These are phyloP conservation scores for Parnassius glacialis DNA, from an alignment of 2,888 invertebrate species.

Conservation along the genomic window DNA sequence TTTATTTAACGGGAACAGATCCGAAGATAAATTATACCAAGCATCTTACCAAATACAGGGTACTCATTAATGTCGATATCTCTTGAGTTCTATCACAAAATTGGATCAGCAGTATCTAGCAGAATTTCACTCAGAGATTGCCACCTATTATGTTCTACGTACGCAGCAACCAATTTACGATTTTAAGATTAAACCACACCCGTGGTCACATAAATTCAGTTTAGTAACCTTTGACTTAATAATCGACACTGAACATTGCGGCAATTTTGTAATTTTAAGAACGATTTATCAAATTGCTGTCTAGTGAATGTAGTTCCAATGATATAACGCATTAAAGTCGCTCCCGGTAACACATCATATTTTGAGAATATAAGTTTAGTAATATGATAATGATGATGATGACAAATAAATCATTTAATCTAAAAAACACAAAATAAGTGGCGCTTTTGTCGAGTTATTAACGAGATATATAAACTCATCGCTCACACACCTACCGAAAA, in stretches of 20 bases:
- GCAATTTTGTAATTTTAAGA: slow-evolving; percentile 13
- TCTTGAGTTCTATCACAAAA: slow-evolving; percentile 16
- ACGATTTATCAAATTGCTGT: slow-evolving; percentile 5
- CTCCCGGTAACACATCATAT: slow-evolving; percentile 4
- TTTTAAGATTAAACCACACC: slow-evolving; percentile 10
- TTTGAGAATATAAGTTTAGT: too few relatives aligned
- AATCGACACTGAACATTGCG: slow-evolving; percentile 27
- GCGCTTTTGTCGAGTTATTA: too few relatives aligned
- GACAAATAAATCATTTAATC: too few relatives aligned
- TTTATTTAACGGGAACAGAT: background rate
- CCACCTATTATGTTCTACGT: slow-evolving; percentile 9
- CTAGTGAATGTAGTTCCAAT: background rate
- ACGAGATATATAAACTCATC: too few relatives aligned
- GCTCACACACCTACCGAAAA: too few relatives aligned
- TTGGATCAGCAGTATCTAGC: slow-evolving; percentile 7
- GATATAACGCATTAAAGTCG: slow-evolving; percentile 7
- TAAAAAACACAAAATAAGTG: too few relatives aligned
- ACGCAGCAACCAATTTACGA: slow-evolving; percentile 23
- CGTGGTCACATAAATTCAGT: slow-evolving; percentile 32
- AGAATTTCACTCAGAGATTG: background rate
- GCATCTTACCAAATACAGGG: background rate
- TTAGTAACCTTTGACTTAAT: slow-evolving; percentile 32
- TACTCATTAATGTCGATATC: slow-evolving; percentile 10
- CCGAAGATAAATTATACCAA: slow-evolving; percentile 2
- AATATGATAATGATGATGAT: too few relatives aligned